Evolutionary conservation across 2,797 vertebrate species (phyloP).

Genomic region (Lerista edwardsae): DNA sequence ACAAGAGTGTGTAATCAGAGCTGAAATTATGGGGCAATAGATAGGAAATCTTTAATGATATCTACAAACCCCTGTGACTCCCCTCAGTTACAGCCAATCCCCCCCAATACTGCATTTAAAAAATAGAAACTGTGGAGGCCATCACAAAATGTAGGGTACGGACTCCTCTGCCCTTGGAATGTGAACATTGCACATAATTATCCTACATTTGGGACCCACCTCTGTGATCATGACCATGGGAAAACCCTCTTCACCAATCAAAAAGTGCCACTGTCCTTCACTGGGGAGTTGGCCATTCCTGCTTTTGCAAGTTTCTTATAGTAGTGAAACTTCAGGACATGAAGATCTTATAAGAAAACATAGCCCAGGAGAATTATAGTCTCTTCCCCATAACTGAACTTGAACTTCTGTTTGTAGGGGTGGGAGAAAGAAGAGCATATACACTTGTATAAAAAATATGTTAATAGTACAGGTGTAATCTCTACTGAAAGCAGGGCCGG

Average conservation of each 20-base stretch:
- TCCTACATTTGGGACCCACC: background rate
- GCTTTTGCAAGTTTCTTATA: background rate
- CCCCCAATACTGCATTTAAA: background rate
- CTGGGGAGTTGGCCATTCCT: background rate
- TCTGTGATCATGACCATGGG: background rate
- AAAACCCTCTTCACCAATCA: background rate
- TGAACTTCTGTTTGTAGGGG: background rate
- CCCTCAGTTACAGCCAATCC: background rate
- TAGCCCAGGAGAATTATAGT: too few relatives aligned
- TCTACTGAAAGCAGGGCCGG: background rate
- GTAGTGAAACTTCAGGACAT: background rate
- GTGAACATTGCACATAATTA: background rate
- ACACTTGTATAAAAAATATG: too few relatives aligned
- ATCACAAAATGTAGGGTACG: background rate
- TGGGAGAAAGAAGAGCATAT: too few relatives aligned
- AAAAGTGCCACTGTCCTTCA: background rate
- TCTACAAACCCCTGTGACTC: too few relatives aligned
- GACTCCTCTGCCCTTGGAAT: too few relatives aligned
- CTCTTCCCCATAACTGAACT: background rate
- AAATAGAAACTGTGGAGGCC: background rate
- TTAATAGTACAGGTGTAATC: too few relatives aligned
- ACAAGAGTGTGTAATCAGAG: background rate
- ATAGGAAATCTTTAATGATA: background rate
- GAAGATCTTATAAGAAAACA: background rate
- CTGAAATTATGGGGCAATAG: background rate